phyloP scores from a whole-genome alignment of 1,140 invertebrate species.

The Campoletis sonorensis region DNA sequence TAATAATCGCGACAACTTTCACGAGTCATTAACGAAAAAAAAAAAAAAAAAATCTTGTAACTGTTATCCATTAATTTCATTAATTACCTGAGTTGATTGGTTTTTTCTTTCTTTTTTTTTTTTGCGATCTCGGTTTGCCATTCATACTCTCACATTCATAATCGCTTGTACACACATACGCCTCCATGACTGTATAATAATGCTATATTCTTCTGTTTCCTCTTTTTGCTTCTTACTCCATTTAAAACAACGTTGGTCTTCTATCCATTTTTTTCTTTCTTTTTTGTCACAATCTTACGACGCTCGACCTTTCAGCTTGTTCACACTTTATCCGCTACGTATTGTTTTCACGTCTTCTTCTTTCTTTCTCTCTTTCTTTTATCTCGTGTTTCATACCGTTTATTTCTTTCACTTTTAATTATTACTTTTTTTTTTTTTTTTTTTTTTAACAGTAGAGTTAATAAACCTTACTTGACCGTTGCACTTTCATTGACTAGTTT shows the following conservation, averaged over 20 bases:
- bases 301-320: slow-evolving; percentile 31
- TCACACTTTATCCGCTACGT: slow-evolving; percentile 35
- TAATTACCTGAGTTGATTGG: slow-evolving; percentile 49
- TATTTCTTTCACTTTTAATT: slow-evolving; percentile 42
- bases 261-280: no score
- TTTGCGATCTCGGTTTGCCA: slow-evolving; percentile 34
- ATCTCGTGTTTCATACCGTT: slow-evolving; percentile 44
- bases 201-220: slow-evolving; percentile 7
- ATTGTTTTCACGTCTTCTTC: background rate
- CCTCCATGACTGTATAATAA: slow-evolving; percentile 34
- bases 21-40: slow-evolving; percentile 17
- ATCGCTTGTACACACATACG: slow-evolving; percentile 29
- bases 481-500: slow-evolving; percentile 78
- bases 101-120: slow-evolving; percentile 44
- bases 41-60: slow-evolving; percentile 41
- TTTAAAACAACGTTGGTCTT: slow-evolving; percentile 22
- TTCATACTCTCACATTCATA: slow-evolving; percentile 9
- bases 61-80: slow-evolving; percentile 43
- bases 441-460: slow-evolving; percentile 61
- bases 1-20: slow-evolving; percentile 23
- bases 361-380: slow-evolving; percentile 19
- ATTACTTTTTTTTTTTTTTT: no score
- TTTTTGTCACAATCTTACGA: slow-evolving; percentile 8
- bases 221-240: background rate
- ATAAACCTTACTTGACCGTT: slow-evolving; percentile 73